Conservation (phyloP, 2,888 invertebrate species). For the Diarsia brunnea region DNA sequence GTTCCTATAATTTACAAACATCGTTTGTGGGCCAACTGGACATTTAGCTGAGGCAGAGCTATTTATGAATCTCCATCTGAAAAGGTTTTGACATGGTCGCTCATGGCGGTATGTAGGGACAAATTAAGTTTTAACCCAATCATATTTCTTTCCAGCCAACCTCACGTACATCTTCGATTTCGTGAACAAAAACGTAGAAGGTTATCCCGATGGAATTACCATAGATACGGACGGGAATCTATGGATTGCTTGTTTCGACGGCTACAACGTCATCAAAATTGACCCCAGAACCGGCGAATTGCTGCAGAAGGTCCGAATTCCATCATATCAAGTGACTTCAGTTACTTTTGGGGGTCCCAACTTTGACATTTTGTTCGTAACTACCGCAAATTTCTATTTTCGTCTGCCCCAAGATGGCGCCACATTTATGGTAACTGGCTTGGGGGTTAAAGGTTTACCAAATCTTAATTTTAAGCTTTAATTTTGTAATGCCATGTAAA, state of each 20-base stretch:
- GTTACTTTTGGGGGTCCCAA: slow-evolving; percentile 93
- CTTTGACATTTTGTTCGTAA: slow-evolving; percentile 92
- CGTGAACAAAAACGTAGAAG: slow-evolving; percentile 79
- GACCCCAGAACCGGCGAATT: slow-evolving; percentile 90
- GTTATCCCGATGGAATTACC: slow-evolving; percentile 93
- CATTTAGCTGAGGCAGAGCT: background rate
- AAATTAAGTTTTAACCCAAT: background rate
- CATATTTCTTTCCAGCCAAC: slow-evolving; percentile 87
- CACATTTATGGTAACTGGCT: slow-evolving; percentile 91
- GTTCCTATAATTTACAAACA: background rate
- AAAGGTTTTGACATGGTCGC: background rate
- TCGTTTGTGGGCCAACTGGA: background rate
- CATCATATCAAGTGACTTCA: slow-evolving; percentile 93
- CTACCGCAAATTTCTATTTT: slow-evolving; percentile 88
- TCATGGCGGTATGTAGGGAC: background rate
- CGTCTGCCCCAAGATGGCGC: slow-evolving; percentile 85
- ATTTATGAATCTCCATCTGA: background rate
- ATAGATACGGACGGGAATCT: slow-evolving; percentile 94
- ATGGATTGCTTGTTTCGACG: slow-evolving; percentile 94
- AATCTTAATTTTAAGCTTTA: slow-evolving; percentile 76
- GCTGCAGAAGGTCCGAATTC: slow-evolving; percentile 89
- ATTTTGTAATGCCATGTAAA: slow-evolving; percentile 16
- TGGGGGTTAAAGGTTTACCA: slow-evolving; percentile 90
- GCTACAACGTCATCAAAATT: slow-evolving; percentile 90
- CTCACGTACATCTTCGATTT: slow-evolving; percentile 91